Percentiles rank a stretch among this genome's conserved stretches.
Evolutionary conservation across 2,888 invertebrate species (phyloP).

Genomic region (Aleiodes testaceus): DNA sequence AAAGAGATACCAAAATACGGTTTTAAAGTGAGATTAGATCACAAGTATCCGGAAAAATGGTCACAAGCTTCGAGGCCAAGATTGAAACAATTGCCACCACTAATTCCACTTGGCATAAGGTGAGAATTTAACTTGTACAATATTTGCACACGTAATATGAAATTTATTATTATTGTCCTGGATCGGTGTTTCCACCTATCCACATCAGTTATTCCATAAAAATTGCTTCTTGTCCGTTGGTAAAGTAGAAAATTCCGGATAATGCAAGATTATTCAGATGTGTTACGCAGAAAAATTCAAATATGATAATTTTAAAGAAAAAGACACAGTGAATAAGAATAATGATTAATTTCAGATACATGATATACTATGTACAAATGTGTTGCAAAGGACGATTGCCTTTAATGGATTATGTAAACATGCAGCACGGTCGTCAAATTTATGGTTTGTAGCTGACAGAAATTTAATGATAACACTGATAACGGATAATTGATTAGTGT

Average conservation of each 20-base stretch:
- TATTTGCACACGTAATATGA: slow-evolving; percentile 44
- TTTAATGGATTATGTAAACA: slow-evolving; percentile 86
- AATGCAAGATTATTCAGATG: neutral
- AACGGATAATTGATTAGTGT: neutral
- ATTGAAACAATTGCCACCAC: slow-evolving; percentile 80
- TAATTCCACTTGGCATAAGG: slow-evolving; percentile 84
- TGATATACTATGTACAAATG: slow-evolving; percentile 80
- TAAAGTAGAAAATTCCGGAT: neutral
- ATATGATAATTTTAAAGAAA: neutral
- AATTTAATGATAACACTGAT: neutral
- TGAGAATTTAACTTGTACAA: slow-evolving; percentile 64
- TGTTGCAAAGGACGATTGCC: slow-evolving; percentile 79
- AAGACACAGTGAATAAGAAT: neutral
- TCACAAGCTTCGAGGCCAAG: slow-evolving; percentile 80
- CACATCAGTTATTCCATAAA: no score
- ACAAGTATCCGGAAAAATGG: slow-evolving; percentile 84
- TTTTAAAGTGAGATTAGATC: slow-evolving; percentile 83
- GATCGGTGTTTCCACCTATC: neutral
- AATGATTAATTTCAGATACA: slow-evolving; percentile 77
- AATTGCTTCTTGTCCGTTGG: neutral
- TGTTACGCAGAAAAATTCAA: neutral
- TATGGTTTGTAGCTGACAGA: slow-evolving; percentile 76
- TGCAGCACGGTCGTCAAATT: slow-evolving; percentile 84
- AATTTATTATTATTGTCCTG: slow-evolving; percentile 27
- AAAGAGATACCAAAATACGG: slow-evolving; percentile 79